Conservation (phyloP, 2,797 vertebrate genomes). For the Lophura swinhoii region DNA sequence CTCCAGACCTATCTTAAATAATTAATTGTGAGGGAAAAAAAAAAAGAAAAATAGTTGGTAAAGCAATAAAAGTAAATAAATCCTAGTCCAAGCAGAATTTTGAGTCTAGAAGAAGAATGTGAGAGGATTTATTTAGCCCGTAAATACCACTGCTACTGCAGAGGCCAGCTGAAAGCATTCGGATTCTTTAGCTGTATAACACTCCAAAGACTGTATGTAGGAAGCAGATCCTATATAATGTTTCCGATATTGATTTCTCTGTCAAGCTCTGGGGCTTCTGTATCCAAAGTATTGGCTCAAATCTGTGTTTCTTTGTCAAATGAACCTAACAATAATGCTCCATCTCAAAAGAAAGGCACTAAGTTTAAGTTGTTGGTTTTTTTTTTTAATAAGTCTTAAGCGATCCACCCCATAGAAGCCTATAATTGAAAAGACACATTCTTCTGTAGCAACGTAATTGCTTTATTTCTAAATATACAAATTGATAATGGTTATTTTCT, state of each 20-base stretch:
- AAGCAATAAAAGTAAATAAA: neutral
- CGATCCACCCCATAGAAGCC: accelerated
- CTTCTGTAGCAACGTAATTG: accelerated
- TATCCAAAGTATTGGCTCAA: neutral
- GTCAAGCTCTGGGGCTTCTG: neutral
- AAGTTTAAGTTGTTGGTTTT: neutral
- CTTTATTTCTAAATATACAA: accelerated
- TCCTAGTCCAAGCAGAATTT: neutral
- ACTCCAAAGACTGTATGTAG: neutral
- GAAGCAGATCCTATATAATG: neutral
- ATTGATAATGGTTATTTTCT: neutral
- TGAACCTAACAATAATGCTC: neutral
- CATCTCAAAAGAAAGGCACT: neutral
- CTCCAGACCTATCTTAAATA: neutral
- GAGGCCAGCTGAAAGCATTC: accelerated
- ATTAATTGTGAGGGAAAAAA: no score
- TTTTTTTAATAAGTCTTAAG: no score
- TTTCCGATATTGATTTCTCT: neutral
- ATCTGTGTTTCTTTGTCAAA: neutral
- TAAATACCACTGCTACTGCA: neutral
- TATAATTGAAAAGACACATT: neutral
- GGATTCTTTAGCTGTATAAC: neutral
- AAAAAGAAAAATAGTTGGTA: accelerated
- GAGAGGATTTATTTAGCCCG: neutral
- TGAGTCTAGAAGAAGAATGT: neutral